Conservation (phyloP, 2,888 invertebrate genomes). For the Barypeithes pellucidus region DNA sequence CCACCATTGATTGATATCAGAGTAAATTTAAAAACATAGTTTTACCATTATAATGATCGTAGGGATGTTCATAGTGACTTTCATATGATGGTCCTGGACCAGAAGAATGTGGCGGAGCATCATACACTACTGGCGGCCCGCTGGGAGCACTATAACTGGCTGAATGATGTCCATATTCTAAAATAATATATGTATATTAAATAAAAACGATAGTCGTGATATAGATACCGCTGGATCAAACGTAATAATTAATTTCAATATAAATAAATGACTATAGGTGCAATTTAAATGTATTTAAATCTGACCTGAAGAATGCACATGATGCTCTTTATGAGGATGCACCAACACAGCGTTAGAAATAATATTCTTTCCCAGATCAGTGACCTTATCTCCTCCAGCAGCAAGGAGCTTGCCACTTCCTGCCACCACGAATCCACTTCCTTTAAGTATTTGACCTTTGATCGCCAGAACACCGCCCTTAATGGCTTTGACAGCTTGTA, state of each 20-base stretch:
- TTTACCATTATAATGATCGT: conserved; percentile 40
- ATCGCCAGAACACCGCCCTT: conserved; percentile 90
- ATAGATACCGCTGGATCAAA: no score
- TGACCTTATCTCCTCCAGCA: conserved; percentile 85
- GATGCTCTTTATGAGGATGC: conserved; percentile 63
- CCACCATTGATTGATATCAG: neutral
- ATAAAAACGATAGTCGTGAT: no score
- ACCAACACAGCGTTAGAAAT: conserved; percentile 83
- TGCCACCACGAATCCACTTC: conserved; percentile 81
- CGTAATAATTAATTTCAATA: no score
- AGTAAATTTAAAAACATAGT: neutral
- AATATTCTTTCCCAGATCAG: conserved; percentile 85
- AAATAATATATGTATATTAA: conserved; percentile 2
- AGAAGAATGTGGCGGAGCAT: conserved; percentile 32
- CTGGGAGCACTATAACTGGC: conserved; percentile 38
- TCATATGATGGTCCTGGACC: conserved; percentile 44
- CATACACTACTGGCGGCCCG: conserved; percentile 38
- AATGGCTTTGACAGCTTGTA: conserved; percentile 91
- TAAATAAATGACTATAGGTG: no score
- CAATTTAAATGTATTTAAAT: neutral
- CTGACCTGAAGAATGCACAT: conserved; percentile 55
- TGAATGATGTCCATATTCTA: conserved; percentile 38
- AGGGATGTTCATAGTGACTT: conserved; percentile 43
- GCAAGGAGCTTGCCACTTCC: conserved; percentile 80
- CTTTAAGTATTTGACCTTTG: conserved; percentile 91